Evolutionary conservation across 2,797 vertebrate species (phyloP), one percentile per base, ranked within the genome.

Genomic region (Pseudopleuronectes americanus): DNA sequence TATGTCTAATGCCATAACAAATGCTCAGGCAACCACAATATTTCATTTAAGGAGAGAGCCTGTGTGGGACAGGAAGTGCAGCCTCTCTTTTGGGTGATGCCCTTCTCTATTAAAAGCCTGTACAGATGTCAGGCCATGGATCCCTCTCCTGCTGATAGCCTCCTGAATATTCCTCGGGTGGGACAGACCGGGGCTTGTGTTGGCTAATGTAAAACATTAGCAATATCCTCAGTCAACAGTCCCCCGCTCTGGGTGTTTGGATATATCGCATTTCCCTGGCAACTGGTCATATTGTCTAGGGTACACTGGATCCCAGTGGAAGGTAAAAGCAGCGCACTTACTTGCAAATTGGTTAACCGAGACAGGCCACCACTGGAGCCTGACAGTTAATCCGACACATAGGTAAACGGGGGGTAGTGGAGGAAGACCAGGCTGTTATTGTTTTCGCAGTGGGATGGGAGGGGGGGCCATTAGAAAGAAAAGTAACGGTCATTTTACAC

Each of bases 201-300:
- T 71, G 64, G 80, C 64, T 71, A 78, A 84, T 77, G 80, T 89
- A 75, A 87, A 87, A 84, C 83, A 84, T 90, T 80, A 87, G 82
- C 79, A 84, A 89, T 87, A 85, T 89, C 86, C 85, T 84, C 73
- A 91, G 76, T 87, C 89, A 88, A 90, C 89, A 89, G 52, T 79
- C 60, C 49, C 23, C 64, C 64, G 3, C 75, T 77, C 68, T 58
- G 12, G 83, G 85, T 93, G 87, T 89, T 90, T 92, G 83, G 86
- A 90, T 89, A 90, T 89, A 90, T 91, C 86, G 6, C 71, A 87
- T 91, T 90, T 88, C 83, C 82, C 77, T 83, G 75, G 89, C 79
- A 91, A 91, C 87, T 79, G 81, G 71, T 80, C 68, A 83, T 83
- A 84, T 83, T 84, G 78, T 85, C 77, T 54, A 71, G 81, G 80